phyloP scores from a whole-genome alignment of 2,888 invertebrate species.

The Xiphydria camelus region DNA sequence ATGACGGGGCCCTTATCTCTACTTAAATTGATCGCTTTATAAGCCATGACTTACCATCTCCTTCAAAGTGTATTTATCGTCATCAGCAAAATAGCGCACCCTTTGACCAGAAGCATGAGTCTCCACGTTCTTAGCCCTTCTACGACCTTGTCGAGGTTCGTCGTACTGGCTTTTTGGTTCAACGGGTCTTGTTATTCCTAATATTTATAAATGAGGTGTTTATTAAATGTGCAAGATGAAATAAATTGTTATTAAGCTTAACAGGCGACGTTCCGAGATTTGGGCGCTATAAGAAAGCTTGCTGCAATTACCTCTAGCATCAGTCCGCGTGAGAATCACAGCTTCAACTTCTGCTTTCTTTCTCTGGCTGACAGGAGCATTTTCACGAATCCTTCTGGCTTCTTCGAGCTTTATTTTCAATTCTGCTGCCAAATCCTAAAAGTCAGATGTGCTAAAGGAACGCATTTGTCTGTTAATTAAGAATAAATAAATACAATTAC shows the following conservation, averaged over 20 bases:
- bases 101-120: constrained; percentile 74
- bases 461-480: background rate
- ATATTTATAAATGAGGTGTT: too few relatives aligned
- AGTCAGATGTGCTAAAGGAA: too few relatives aligned
- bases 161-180: constrained; percentile 46
- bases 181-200: constrained; percentile 69
- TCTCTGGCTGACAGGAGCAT: constrained; percentile 25
- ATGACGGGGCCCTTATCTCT: background rate
- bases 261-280: background rate
- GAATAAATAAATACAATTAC: constrained; percentile 14
- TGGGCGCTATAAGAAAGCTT: constrained; percentile 31
- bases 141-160: constrained; percentile 53
- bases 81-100: constrained; percentile 84
- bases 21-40: background rate
- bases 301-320: constrained; percentile 62
- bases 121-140: constrained; percentile 64
- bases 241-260: background rate
- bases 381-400: constrained; percentile 63
- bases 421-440: constrained; percentile 66
- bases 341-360: constrained; percentile 56
- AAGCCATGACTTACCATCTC: constrained; percentile 80
- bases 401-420: constrained; percentile 75
- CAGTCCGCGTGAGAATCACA: constrained; percentile 72
- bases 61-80: constrained; percentile 83
- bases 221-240: too few relatives aligned